A percentile compares a stretch with the other conserved stretches of the same genome.
These are phyloP conservation scores for Macrophya alboannulata DNA, from an alignment of 2,888 invertebrate species.

Conservation along the genomic window DNA sequence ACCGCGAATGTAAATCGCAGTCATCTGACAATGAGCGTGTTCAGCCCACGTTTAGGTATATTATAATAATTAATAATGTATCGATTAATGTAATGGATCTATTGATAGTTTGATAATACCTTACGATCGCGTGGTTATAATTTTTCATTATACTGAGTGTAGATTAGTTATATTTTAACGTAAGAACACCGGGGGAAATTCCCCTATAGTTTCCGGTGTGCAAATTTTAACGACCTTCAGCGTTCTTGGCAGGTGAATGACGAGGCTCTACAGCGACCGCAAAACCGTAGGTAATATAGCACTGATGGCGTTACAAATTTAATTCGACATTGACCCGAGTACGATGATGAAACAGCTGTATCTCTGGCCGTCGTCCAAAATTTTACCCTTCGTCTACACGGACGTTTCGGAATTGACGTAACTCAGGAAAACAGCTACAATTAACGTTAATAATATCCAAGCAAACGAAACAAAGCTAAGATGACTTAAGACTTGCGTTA, in stretches of 20 bases:
- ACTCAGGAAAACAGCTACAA: constrained; percentile 5
- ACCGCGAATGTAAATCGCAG: not conserved
- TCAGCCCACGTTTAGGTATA: constrained; percentile 5
- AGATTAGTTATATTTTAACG: not conserved
- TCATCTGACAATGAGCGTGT: not conserved
- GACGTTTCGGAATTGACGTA: not conserved
- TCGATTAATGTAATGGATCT: not conserved
- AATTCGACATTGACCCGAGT: constrained; percentile 72
- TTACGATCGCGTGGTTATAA: not conserved
- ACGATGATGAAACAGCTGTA: constrained; percentile 27
- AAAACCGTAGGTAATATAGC: not conserved
- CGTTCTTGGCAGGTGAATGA: not conserved
- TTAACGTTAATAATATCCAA: constrained; percentile 20
- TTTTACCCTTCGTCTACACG: not conserved
- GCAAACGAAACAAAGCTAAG: not conserved
- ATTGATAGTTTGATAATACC: not conserved
- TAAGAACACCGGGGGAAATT: not conserved
- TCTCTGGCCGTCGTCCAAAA: constrained; percentile 30
- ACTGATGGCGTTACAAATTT: constrained; percentile 64
- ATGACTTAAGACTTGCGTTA: not conserved
- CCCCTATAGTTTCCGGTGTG: not conserved
- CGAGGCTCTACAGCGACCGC: not conserved
- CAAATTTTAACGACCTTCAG: not conserved
- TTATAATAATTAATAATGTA: not conserved
- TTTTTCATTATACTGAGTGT: not conserved